These are phyloP conservation scores for Drosophila dives DNA, from an alignment of 2,888 invertebrate species.

Conservation along the genomic window DNA sequence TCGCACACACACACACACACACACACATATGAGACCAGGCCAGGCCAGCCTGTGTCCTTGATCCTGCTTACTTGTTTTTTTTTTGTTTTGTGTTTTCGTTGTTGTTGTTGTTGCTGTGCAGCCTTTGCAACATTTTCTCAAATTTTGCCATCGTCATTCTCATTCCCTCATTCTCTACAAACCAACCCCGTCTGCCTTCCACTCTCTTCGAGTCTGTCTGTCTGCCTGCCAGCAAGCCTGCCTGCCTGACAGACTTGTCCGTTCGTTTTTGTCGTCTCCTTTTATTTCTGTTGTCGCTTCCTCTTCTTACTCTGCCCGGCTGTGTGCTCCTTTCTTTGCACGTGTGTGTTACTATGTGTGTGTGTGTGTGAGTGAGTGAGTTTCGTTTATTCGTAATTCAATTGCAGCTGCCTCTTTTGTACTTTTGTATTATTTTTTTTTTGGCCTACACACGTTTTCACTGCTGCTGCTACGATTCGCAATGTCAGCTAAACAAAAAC, in stretches of 20 bases:
- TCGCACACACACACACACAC: conserved; percentile 9
- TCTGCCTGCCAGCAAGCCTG: conserved; percentile 1
- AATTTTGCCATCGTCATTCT: conserved; percentile 40
- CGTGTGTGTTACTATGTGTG: neutral
- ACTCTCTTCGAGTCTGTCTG: neutral
- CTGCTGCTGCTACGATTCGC: conserved; percentile 20
- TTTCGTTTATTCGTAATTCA: conserved; percentile 67
- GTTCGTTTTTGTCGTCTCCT: conserved; percentile 55
- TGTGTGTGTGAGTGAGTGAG: conserved; percentile 30
- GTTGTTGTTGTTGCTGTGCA: conserved; percentile 18
- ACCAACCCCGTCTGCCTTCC: conserved; percentile 33
- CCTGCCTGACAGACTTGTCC: conserved; percentile 23
- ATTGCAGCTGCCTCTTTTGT: conserved; percentile 82
- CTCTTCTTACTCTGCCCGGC: conserved; percentile 43
- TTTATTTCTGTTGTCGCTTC: conserved; percentile 33
- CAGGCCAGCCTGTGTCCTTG: conserved; percentile 73
- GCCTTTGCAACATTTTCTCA: conserved; percentile 60
- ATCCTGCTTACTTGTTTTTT: conserved; percentile 76
- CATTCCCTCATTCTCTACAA: conserved; percentile 30
- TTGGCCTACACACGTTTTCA: conserved; percentile 24
- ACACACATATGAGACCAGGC: conserved; percentile 15
- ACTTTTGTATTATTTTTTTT: conserved; percentile 45
- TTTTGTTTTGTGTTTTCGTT: conserved; percentile 1
- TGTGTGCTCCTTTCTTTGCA: conserved; percentile 55
- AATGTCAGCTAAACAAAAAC: conserved; percentile 19